These are phyloP conservation scores for Enteromius unitaeniatus DNA, from an alignment of 2,797 vertebrate genomes.

Conservation along the genomic window DNA sequence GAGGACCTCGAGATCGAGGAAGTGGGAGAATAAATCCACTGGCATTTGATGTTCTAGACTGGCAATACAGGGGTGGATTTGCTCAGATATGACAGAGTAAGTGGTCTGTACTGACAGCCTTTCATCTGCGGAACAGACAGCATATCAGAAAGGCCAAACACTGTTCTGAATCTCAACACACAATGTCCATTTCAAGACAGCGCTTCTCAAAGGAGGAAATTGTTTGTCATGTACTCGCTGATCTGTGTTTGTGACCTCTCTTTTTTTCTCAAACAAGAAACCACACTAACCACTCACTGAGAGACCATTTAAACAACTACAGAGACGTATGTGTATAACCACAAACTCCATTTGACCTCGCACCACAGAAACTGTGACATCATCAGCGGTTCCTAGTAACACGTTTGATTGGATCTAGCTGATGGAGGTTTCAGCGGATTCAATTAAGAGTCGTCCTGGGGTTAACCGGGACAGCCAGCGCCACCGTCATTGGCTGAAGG, in stretches of 20 bases:
- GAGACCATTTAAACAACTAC: conserved; percentile 31
- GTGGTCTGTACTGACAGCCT: conserved; percentile 18
- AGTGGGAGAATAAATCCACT: not conserved
- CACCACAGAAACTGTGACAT: not conserved
- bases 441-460: conserved; percentile 60
- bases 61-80: conserved; percentile 46
- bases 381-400: not conserved
- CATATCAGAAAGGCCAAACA: conserved; percentile 55
- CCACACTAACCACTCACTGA: conserved; percentile 7
- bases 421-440: conserved; percentile 60
- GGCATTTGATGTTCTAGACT: conserved; percentile 59
- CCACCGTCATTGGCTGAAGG: conserved; percentile 53
- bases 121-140: conserved; percentile 47
- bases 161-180: conserved; percentile 4
- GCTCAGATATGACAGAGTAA: conserved; percentile 54
- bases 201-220: conserved; percentile 27
- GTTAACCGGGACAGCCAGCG: conserved; percentile 55
- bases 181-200: conserved; percentile 1
- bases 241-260: conserved; percentile 55
- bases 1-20: conserved; percentile 39
- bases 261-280: conserved; percentile 46
- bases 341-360: conserved; percentile 16
- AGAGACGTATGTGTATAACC: conserved; percentile 31
- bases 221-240: conserved; percentile 62
- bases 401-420: conserved; percentile 46